Evolutionary conservation across 1,140 invertebrate species (phyloP), one percentile per base, ranked within the genome.

Genomic region (Zaprionus africanus): DNA sequence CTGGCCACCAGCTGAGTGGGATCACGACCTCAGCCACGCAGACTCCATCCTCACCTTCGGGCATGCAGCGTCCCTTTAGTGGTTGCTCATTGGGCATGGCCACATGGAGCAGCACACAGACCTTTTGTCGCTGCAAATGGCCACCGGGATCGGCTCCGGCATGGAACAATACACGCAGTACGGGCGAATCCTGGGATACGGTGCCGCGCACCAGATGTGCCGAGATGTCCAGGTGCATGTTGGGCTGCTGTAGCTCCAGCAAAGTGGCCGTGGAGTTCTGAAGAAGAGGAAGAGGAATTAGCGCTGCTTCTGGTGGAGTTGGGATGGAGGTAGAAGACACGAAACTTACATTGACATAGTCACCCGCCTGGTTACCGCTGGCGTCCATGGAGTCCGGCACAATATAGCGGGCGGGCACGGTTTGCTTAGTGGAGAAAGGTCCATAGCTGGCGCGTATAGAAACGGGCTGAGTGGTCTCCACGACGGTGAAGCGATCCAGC

Each of bases 401-500:
- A 66, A 97, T 95, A 82, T 97, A 97, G n/a, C 97, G 94, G 0
- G 97, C 96, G n/a, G 97, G 97, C 15, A 98, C 97, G 1, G 97
- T 98, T 93, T 98, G 97, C 85, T 98, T 98, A 31, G 97, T 98
- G 73, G 97, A 97, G 93, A 98, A 98, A 2, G 97, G 97, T 4
- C 98, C 98, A 82, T 98, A 98, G 6, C 96, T 97, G 9, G 97
- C 97, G 15, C 97, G 94, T 5, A 98, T 96, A 0, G 97, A 97
- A 1, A 97, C 96, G 6, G 97, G 96, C 70, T 97, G 95, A 28
- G 96, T 96, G 36, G 96, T 97, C 91, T 98, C 97, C 79, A 98
- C 95, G 4, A 98, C 96, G 7, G 97, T 97, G 91, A 98, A 98
- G 46, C 96, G 95, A 93, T 97, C 96, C 62, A 96, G 94, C 46